Evolutionary conservation across 2,797 vertebrate species (phyloP).

Genomic region (Chaenodraco wilsoni): DNA sequence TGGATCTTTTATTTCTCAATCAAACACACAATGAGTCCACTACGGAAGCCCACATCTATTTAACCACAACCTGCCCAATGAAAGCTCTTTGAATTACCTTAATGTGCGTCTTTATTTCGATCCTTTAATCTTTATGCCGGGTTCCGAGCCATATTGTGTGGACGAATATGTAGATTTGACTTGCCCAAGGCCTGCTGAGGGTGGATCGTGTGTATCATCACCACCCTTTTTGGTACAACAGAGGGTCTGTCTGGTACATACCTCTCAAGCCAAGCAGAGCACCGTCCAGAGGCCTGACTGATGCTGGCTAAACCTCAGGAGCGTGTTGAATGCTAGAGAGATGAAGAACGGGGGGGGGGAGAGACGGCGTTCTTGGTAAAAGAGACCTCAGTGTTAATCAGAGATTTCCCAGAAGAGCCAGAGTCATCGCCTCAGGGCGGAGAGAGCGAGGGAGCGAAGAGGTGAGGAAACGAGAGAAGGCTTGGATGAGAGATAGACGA

Average conservation of each 20-base stretch:
- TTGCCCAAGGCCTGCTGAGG: conserved; percentile 8
- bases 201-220: conserved; percentile 59
- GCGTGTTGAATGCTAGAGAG: conserved; percentile 51
- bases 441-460: conserved; percentile 58
- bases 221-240: conserved; percentile 46
- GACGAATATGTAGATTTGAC: not conserved
- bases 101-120: not conserved
- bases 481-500: conserved; percentile 71
- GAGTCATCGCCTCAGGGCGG: conserved; percentile 67
- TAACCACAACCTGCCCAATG: not conserved
- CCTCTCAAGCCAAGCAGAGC: conserved; percentile 29
- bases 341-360: conserved; percentile 41
- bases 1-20: not conserved
- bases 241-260: conserved; percentile 46
- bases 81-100: not conserved
- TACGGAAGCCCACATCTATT: not conserved
- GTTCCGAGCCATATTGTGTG: conserved; percentile 2
- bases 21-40: not conserved
- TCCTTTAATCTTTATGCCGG: conserved; percentile 4
- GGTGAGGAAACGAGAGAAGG: conserved; percentile 75
- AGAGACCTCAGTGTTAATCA: conserved; percentile 74
- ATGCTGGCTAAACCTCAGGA: conserved; percentile 55
- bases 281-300: conserved; percentile 40
- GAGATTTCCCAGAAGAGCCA: conserved; percentile 73
- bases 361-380: conserved; percentile 54